Conservation (phyloP, 2,888 invertebrate genomes). For the Anaspis maculata region DNA sequence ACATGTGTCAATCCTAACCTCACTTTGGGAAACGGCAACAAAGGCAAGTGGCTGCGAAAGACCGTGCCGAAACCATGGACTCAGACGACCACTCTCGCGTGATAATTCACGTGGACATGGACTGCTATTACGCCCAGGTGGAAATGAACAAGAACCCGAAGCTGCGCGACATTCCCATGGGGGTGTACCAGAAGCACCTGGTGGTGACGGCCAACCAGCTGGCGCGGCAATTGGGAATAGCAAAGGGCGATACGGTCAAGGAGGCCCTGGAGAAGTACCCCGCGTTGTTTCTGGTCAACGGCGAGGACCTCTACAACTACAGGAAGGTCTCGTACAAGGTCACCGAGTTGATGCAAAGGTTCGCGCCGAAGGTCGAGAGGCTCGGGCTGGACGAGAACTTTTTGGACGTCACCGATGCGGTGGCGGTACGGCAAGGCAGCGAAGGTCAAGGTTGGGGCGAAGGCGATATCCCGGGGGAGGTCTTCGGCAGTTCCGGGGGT, state of each 20-base stretch:
- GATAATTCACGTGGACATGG: constrained; percentile 74
- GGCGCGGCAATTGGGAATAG: constrained; percentile 66
- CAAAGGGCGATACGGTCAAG: constrained; percentile 68
- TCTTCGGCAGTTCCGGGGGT: constrained; percentile 46
- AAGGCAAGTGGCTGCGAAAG: too few species aligned
- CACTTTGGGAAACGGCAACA: too few species aligned
- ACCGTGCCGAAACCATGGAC: too few species aligned
- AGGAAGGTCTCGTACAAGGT: constrained; percentile 70
- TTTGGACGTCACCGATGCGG: constrained; percentile 66
- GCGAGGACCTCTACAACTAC: constrained; percentile 77
- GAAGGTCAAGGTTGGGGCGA: constrained; percentile 9
- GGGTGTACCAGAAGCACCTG: constrained; percentile 76
- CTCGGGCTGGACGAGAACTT: constrained; percentile 81
- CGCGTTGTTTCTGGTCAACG: constrained; percentile 64
- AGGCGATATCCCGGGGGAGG: constrained; percentile 43
- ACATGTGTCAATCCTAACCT: too few species aligned
- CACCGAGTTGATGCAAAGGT: constrained; percentile 60
- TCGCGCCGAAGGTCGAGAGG: constrained; percentile 67
- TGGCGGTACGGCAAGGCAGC: constrained; percentile 45
- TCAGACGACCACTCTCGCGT: constrained; percentile 51
- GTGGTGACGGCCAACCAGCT: constrained; percentile 80
- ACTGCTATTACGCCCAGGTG: constrained; percentile 82
- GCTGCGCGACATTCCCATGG: constrained; percentile 59
- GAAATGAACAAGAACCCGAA: constrained; percentile 68
- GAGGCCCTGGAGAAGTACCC: constrained; percentile 71